phyloP scores from a whole-genome alignment of 2,113 vertebrate species.

The Odocoileus hemionus region DNA sequence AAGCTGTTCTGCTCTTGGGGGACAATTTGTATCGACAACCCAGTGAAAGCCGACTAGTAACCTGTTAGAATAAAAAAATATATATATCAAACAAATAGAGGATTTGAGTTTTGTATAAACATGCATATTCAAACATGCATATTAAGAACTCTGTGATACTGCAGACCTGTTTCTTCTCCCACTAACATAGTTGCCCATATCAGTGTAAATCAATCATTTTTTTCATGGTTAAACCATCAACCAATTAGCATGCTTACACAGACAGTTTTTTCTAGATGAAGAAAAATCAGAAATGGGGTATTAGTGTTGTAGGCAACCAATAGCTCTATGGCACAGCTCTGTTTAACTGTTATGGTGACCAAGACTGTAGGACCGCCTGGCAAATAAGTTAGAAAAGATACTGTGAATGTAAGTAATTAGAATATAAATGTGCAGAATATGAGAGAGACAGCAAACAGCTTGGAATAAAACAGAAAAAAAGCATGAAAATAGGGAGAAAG shows the following conservation, averaged over 20 bases:
- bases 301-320: neutral
- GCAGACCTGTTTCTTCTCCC: neutral
- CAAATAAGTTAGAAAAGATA: neutral
- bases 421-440: neutral
- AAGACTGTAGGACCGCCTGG: neutral
- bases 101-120: neutral
- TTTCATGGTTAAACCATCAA: neutral
- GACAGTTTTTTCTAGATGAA: neutral
- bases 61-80: neutral
- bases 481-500: neutral
- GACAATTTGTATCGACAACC: neutral
- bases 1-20: neutral
- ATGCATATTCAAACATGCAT: neutral
- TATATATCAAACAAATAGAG: neutral
- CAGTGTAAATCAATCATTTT: neutral
- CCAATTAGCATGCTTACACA: neutral
- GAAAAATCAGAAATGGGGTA: neutral
- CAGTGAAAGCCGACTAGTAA: neutral
- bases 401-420: neutral
- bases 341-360: neutral
- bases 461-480: neutral
- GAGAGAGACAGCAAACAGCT: neutral
- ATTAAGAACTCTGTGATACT: neutral
- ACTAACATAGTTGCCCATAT: neutral
- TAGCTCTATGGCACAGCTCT: neutral